Evolutionary conservation across 2,797 vertebrate species (phyloP), one percentile per base, ranked within the genome.

Genomic region (Artibeus lituratus): DNA sequence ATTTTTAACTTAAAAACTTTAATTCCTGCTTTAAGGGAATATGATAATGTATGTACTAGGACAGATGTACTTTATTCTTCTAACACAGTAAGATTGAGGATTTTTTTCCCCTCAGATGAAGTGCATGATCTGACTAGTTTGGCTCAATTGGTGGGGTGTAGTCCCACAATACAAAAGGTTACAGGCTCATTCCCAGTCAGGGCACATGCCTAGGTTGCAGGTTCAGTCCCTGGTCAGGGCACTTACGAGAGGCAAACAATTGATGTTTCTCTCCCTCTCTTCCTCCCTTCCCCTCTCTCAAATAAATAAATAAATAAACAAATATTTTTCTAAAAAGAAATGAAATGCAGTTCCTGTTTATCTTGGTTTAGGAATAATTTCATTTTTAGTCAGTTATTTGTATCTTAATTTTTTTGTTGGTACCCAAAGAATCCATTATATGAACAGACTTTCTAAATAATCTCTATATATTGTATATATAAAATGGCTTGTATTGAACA

Each of bases 401-500:
- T 93, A 84, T 87, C 21, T 73, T 87, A 96, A 81, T 44, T 62
- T 62, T 91, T 96, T 97, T 95, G 77, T 97, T 92, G 95, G 94
- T 96, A 95, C 35, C 42, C 26, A 87, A 94, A 97, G 65, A 96
- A 93, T 97, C 80, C 77, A 92, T 97, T 97, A 96, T 97, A 97
- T 97, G 96, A 97, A 96, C 95, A 97, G 97, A 97, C 88, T 98
- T 98, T 98, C 98, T 95, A 98, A 97, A 94, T 95, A 97, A 97
- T 96, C 96, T 98, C 96, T 98, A 97, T 98, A 92, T 97, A 96
- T 96, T 98, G 94, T 98, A 96, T 94, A 97, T 98, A 98, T 98
- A 95, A 98, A 98, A 96, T 98, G 86, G 57, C 93, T 96, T 96
- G 95, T 97, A 96, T 77, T 96, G 91, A 96, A 91, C 74, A 96